Evolutionary conservation across 2,113 vertebrate species (phyloP), one percentile per base, ranked within the genome.

Genomic region (Prietella phreatophila): DNA sequence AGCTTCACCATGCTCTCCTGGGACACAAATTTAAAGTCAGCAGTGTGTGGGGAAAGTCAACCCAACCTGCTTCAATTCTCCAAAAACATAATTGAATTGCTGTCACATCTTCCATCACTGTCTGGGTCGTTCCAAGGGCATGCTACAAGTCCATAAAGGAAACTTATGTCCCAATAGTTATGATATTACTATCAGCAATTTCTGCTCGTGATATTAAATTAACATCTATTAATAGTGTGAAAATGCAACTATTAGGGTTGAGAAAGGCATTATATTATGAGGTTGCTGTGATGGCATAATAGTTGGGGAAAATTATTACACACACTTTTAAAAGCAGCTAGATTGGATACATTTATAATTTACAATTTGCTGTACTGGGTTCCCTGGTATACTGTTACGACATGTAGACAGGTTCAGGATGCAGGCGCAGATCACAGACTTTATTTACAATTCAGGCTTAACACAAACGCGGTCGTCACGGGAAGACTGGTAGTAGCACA

Each of bases 41-140:
- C 75, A 50, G 47, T 50, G 47, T n/a, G 47, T 65, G 63, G 19
- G 58, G 19, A 9, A 39, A 3, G 58, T 30, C 85, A 83, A 56
- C 55, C 56, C 82, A 67, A 67, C 22, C 14, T 63, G 56, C 1
- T 39, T 53, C 69, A 78, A 14, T 67, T 78, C 58, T 33, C 7
- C 22, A 36, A 33, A 76, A 50, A 20, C 30, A 53, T 76, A 60
- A 63, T 75, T 50, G n/a, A 88, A 84, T n/a, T n/a, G 65, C 58
- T 78, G 81, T 27, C 82, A 63, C 58, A 61, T 88, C 13, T 65
- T 88, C 82, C 33, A 84, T 88, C 82, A 88, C 60, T 79, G 56
- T 84, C 82, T 69, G 73, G 13, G 84, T 8, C n/a, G 33, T 75
- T 88, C 13, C 71, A 78, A 63, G 86, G 82, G 71, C 82, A 47